phyloP scores from a whole-genome alignment of 2,888 invertebrate genomes.

The Eristalinus sepulchralis region DNA sequence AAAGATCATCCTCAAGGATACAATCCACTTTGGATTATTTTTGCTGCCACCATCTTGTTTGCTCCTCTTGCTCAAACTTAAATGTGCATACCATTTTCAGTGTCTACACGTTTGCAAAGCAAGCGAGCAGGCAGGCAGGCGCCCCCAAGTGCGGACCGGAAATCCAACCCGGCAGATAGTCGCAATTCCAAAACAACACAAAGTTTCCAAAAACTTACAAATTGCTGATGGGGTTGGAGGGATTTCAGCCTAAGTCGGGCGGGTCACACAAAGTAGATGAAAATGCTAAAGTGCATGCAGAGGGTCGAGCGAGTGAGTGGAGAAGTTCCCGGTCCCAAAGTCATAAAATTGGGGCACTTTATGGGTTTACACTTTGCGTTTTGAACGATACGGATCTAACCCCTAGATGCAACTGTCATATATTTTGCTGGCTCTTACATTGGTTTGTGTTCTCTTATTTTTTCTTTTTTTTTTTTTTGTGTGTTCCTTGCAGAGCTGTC shows the following conservation, averaged over 20 bases:
- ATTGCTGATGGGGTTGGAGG: slow-evolving; percentile 60
- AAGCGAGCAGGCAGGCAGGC: slow-evolving; percentile 10
- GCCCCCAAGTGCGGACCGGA: slow-evolving; percentile 50
- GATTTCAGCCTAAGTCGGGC: slow-evolving; percentile 24
- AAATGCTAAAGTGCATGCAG: slow-evolving; percentile 59
- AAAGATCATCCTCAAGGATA: slow-evolving; percentile 59
- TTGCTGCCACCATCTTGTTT: slow-evolving; percentile 4
- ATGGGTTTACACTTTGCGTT: slow-evolving; percentile 57
- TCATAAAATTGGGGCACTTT: slow-evolving; percentile 64
- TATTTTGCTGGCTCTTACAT: slow-evolving; percentile 53
- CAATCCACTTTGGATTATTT: slow-evolving; percentile 34
- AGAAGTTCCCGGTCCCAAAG: slow-evolving; percentile 57
- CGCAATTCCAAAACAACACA: slow-evolving; percentile 49
- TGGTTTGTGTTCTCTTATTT: not conserved
- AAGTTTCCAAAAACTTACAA: slow-evolving; percentile 62
- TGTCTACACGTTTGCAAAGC: slow-evolving; percentile 23
- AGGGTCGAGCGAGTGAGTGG: slow-evolving; percentile 31
- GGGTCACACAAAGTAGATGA: slow-evolving; percentile 15
- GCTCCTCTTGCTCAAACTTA: slow-evolving; percentile 32
- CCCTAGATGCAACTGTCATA: slow-evolving; percentile 61
- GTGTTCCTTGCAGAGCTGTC: slow-evolving; percentile 82
- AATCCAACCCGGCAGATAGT: slow-evolving; percentile 56
- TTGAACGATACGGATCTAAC: slow-evolving; percentile 25
- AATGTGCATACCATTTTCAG: slow-evolving; percentile 53
- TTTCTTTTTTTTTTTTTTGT: slow-evolving; percentile 2